Base-by-base conservation (phyloP, 2,888 invertebrate genomes). In the Mayetiola destructor region DNA sequence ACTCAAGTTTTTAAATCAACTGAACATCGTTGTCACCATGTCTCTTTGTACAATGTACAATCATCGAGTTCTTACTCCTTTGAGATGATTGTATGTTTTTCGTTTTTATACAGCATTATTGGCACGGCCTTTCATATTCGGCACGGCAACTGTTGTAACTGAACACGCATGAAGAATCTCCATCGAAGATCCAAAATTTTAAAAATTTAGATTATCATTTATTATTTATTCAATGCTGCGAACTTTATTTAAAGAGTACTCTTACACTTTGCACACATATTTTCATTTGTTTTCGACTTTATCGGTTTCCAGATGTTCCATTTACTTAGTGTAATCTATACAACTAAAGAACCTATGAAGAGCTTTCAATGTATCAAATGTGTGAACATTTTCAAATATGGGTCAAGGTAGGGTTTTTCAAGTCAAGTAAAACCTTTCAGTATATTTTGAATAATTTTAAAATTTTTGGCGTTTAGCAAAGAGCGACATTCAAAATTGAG, bases 121-220 rank as follows among this genome's bases (percentile, higher is more conserved):
- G 21, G 2, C 5, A 9, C n/a, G 37, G 9, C 37, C 4, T 42
- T 21, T 42, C 21, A 21, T 23, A 8, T 20, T 18, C n/a, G 42
- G 23, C 21, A 48, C 8, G 23, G 48, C n/a, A 18, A 5, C 10
- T 18, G 18, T 3, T 18, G 3, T 20, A 39, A 4, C 9, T 21
- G 18, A 18, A 3, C 39, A 12, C 14, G 23, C 10, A 23, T 42
- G 2, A 5, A 23, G n/a, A 9, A 12, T 48, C 16, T 12, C 6
- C 4, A 48, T 48, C 27, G 10, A 48, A 48, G 48, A 48, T 18
- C n/a, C 48, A 2, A 48, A 48, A 48, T 27, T 48, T 48, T 48
- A 48, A 48, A 48, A 48, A 48, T 48, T 48, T 48, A 48, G 48
- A 48, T 48, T 48, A 48, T 48, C 48, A 48, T 48, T 48, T 48